A percentile compares a stretch with the other conserved stretches of the same genome.
Evolutionary conservation across 2,888 invertebrate species (phyloP).

Genomic region (Dermolepida albohirtum): DNA sequence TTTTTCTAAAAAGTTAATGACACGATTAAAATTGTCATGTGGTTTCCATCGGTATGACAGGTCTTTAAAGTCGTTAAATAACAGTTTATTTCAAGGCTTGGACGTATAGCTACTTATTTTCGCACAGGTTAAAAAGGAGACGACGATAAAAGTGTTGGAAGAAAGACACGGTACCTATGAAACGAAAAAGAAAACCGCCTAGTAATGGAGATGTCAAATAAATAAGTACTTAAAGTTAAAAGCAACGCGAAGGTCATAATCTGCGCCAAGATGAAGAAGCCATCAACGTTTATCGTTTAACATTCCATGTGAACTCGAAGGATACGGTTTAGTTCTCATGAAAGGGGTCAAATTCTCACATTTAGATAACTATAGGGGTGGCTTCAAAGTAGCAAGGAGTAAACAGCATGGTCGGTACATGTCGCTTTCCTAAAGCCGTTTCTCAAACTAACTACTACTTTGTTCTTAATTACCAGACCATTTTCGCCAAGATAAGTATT

Average conservation of each 20-base stretch:
- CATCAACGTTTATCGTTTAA: slow-evolving; percentile 21
- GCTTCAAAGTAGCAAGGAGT: slow-evolving; percentile 4
- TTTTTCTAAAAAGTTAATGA: slow-evolving; percentile 30
- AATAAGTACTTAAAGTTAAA: slow-evolving; percentile 21
- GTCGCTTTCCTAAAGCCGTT: slow-evolving; percentile 18
- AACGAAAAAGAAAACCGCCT: neutral
- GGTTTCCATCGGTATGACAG: neutral
- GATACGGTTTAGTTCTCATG: slow-evolving; percentile 3
- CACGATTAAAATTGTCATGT: slow-evolving; percentile 20
- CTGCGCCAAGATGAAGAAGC: slow-evolving; percentile 10
- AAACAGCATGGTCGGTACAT: slow-evolving; percentile 11
- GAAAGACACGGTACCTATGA: too few relatives aligned
- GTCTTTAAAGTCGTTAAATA: neutral
- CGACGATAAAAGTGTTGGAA: too few relatives aligned
- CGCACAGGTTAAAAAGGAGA: too few relatives aligned
- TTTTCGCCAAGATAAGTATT: slow-evolving; percentile 25
- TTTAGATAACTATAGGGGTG: slow-evolving; percentile 21
- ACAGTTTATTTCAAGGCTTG: neutral
- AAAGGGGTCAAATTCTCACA: slow-evolving; percentile 28
- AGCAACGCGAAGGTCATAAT: slow-evolving; percentile 4
- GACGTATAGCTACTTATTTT: too few relatives aligned
- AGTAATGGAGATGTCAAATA: slow-evolving; percentile 14
- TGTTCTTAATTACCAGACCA: slow-evolving; percentile 23
- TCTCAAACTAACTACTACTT: slow-evolving; percentile 24
- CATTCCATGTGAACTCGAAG: slow-evolving; percentile 10